Conservation (phyloP, 2,113 vertebrate genomes). For the Murina feae region DNA sequence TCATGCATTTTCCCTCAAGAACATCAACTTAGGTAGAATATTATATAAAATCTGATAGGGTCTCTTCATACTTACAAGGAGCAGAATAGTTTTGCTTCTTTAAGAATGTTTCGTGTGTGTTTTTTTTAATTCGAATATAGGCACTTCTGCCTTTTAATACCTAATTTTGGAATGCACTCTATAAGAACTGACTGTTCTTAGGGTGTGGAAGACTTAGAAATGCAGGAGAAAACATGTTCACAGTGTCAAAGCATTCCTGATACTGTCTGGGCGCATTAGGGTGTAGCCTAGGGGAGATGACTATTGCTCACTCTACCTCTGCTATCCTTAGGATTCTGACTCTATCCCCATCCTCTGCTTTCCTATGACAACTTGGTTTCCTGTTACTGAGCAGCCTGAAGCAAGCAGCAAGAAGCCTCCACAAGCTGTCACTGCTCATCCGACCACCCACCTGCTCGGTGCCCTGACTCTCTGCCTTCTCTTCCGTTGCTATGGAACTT, state of each 20-base stretch:
- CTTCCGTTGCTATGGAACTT: background rate
- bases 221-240: background rate
- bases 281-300: background rate
- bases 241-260: background rate
- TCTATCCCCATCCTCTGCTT: background rate
- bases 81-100: background rate
- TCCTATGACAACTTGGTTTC: background rate
- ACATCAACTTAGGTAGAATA: background rate
- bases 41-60: background rate
- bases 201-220: background rate
- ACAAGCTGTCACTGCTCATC: background rate
- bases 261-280: background rate
- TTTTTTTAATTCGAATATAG: background rate
- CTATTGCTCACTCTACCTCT: background rate
- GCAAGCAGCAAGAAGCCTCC: background rate
- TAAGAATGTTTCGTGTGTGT: no score
- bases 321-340: background rate
- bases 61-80: background rate
- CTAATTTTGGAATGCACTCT: background rate
- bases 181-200: background rate
- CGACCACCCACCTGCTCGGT: background rate
- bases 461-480: background rate
- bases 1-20: conserved; percentile 63
- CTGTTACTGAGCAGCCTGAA: background rate
- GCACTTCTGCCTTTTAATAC: background rate